Conservation (phyloP, 2,888 invertebrate species). For the Hoplodrina ambigua region DNA sequence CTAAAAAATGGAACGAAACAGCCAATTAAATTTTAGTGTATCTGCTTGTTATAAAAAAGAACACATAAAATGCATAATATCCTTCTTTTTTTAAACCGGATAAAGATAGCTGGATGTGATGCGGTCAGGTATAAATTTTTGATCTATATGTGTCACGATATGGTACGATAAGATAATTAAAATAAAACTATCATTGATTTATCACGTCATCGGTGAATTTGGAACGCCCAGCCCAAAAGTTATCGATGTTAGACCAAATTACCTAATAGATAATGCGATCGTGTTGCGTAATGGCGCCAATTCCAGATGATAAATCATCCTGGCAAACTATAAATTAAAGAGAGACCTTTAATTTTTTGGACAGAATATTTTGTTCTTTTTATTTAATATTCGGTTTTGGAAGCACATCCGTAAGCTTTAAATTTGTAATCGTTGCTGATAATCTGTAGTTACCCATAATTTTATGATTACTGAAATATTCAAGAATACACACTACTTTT, state of each 20-base stretch:
- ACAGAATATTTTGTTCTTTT: neutral
- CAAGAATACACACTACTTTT: neutral
- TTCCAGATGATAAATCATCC: no score
- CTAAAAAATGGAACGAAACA: no score
- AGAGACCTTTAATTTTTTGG: no score
- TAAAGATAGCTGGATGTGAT: neutral
- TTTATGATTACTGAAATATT: constrained; percentile 1
- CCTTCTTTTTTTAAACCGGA: neutral
- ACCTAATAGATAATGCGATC: neutral
- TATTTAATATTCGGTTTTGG: neutral
- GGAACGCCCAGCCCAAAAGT: neutral
- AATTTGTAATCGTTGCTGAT: constrained; percentile 18
- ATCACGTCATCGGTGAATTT: constrained; percentile 7
- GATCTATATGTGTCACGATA: constrained; percentile 20
- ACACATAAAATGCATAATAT: neutral
- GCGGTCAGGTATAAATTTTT: constrained; percentile 14
- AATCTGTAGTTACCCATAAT: constrained; percentile 6
- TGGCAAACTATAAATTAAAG: no score
- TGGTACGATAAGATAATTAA: constrained; percentile 29
- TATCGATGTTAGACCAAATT: neutral
- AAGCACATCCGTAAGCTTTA: neutral
- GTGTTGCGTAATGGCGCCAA: neutral
- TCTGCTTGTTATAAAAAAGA: neutral
- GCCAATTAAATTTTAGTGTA: neutral
- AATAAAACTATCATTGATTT: constrained; percentile 8